A percentile compares a stretch with the other conserved stretches of the same genome.
Conservation (phyloP, 1,140 invertebrate species). For the Drosophila melanica region DNA sequence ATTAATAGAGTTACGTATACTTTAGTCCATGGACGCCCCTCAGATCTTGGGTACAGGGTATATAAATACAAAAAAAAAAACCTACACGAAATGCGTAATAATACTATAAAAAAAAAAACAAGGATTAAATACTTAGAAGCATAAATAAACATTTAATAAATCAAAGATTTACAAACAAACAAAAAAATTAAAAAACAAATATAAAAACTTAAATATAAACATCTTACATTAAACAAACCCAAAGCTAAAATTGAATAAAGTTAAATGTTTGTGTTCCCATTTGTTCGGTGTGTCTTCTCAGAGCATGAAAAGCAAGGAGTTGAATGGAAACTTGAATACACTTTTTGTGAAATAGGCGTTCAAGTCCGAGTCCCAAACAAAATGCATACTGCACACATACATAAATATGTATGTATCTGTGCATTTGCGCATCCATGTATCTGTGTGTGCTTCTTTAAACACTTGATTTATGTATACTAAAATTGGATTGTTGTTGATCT, state of each 20-base stretch:
- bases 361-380: neutral
- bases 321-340: neutral
- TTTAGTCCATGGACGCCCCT: too few relatives aligned
- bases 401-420: neutral
- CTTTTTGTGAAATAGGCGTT: too few relatives aligned
- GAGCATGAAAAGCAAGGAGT: slow-evolving; percentile 5
- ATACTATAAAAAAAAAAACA: slow-evolving; percentile 8
- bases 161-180: slow-evolving; percentile 9
- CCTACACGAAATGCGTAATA: neutral
- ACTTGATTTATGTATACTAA: slow-evolving; percentile 12
- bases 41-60: too few relatives aligned
- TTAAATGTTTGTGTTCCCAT: slow-evolving; percentile 45
- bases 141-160: slow-evolving; percentile 32
- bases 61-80: too few relatives aligned
- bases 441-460: slow-evolving; percentile 4
- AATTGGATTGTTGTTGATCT: slow-evolving; percentile 39
- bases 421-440: neutral
- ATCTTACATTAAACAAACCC: slow-evolving; percentile 17
- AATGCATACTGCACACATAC: neutral
- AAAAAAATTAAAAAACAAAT: neutral
- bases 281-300: slow-evolving; percentile 45
- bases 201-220: slow-evolving; percentile 7
- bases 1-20: too few relatives aligned
- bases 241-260: slow-evolving; percentile 33
- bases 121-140: slow-evolving; percentile 27